phyloP scores from a whole-genome alignment of 2,113 vertebrate species.

The Colaptes auratus region DNA sequence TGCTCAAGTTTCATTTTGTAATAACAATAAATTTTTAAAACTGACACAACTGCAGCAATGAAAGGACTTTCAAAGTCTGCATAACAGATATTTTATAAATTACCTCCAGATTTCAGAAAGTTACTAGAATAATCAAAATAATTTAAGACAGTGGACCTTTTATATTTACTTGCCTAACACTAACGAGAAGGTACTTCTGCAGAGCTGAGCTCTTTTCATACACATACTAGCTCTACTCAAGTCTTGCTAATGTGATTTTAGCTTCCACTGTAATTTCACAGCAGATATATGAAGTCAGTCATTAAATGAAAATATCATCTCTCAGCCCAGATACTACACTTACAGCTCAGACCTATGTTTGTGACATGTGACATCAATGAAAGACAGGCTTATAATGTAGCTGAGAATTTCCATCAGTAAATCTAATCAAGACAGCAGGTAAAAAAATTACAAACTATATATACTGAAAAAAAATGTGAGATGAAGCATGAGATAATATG shows the following conservation, averaged over 20 bases:
- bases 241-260: background rate
- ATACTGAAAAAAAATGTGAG: background rate
- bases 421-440: background rate
- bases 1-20: background rate
- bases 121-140: background rate
- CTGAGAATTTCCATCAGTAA: background rate
- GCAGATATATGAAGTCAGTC: background rate
- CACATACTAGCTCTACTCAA: background rate
- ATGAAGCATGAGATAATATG: background rate
- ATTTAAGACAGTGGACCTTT: background rate
- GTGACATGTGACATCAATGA: background rate
- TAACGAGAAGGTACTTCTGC: background rate
- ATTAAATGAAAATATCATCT: background rate
- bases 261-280: background rate
- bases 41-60: background rate
- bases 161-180: background rate
- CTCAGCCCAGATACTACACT: background rate
- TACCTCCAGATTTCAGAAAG: background rate
- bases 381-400: background rate
- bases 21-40: slow-evolving; percentile 7
- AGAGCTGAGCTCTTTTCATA: background rate
- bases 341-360: background rate
- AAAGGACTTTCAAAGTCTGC: background rate
- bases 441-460: too few relatives aligned
- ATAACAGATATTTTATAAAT: background rate